Evolutionary conservation across 1,140 invertebrate species (phyloP), one percentile per base, ranked within the genome.

Genomic region (Armadillidium nasatum): DNA sequence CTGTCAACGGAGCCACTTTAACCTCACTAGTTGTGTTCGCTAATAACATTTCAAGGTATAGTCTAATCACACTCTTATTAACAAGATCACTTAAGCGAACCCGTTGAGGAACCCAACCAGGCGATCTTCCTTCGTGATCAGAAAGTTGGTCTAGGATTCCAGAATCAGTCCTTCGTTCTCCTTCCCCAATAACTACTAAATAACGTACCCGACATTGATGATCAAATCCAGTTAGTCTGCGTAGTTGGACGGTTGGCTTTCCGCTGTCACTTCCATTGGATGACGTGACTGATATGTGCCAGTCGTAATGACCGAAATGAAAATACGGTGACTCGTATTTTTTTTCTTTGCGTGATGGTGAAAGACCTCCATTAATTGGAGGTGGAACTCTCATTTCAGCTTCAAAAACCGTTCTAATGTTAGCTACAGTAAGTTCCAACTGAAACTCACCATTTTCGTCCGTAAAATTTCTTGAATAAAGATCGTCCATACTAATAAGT

Each of bases 391-490:
- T 83, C 50, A 91, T 86, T 80, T 92, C 91, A 74, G 89, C 89
- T 79, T 92, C 90, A 84, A 91, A 94, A 4, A 92, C 85, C 4
- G 92, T 93, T 73, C 90, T 85, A 33, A 93, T 88, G 80, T 92
- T 91, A 19, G 91, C 88, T 86, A 94, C 90, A 44, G 89, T 90
- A 71, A 94, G 85, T 82, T 94, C 93, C 66, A 94, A 86, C 80
- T 93, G 89, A 82, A 94, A 93, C 83, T 94, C 92, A 1, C 92
- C 93, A 80, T 92, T 92, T 10, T 91, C 89, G 82, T 94, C 92
- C 22, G 92, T 90, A 84, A 94, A 95, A 82, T 90, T 90, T 6
- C 92, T 87, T 0, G 87, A 87, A 83, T 90, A 89, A 70, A 95
- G 87, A 81, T 94, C 93, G 1, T 88, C 88, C 21, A 94, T 89